A percentile compares a stretch with the other conserved stretches of the same genome.
phyloP scores from a whole-genome alignment of 2,113 vertebrate species.

The Ursus arctos region DNA sequence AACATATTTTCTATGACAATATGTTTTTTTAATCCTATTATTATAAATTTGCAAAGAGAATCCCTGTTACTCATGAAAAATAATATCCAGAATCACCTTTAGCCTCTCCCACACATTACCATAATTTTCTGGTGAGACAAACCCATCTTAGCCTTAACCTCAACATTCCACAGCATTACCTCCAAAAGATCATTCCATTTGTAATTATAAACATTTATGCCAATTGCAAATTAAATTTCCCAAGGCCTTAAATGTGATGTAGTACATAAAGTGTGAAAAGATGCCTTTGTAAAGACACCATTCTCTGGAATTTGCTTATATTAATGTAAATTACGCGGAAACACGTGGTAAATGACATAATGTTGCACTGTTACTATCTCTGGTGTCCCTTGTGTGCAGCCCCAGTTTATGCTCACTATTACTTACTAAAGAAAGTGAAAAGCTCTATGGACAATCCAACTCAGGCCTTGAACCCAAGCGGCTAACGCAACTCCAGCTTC shows the following conservation, averaged over 20 bases:
- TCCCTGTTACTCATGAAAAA: slow-evolving; percentile 74
- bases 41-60: slow-evolving; percentile 68
- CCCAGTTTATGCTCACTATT: background rate
- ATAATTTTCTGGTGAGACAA: slow-evolving; percentile 83
- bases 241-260: background rate
- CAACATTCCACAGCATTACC: slow-evolving; percentile 78
- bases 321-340: background rate
- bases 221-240: background rate
- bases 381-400: background rate
- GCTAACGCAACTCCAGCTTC: background rate
- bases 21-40: slow-evolving; percentile 75
- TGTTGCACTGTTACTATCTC: background rate
- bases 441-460: background rate
- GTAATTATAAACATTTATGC: slow-evolving; percentile 77
- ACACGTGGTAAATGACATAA: background rate
- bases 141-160: slow-evolving; percentile 74
- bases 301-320: background rate
- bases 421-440: background rate
- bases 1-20: slow-evolving; percentile 29
- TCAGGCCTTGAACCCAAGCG: background rate
- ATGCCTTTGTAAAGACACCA: background rate
- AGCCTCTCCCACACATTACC: slow-evolving; percentile 78
- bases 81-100: slow-evolving; percentile 79
- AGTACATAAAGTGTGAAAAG: background rate
- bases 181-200: slow-evolving; percentile 74